Base-by-base conservation (phyloP, 2,888 invertebrate species). In the Aspidiotus destructor region DNA sequence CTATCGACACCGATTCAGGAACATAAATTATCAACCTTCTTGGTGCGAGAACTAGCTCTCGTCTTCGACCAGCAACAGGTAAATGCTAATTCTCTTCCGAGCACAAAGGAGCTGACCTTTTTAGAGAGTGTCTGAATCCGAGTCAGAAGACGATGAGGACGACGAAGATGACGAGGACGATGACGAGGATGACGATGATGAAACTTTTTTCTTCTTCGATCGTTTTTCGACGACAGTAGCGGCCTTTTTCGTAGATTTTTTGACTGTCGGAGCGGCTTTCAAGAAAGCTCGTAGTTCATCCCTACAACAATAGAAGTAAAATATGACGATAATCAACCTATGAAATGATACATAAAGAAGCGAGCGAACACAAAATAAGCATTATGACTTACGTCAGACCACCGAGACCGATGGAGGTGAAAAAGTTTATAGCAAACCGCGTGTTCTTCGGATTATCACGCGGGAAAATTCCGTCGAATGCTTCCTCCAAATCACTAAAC, bases 341-440 rank as follows among this genome's bases (percentile, higher is more conserved):
- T n/a, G n/a, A 62, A n/a, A 9, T 60, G n/a, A 44, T n/a, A n/a
- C n/a, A n/a, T n/a, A n/a, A n/a, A n/a, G n/a, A n/a, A n/a, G n/a
- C n/a, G n/a, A n/a, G n/a, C n/a, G n/a, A 17, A 70, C 65, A 48
- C n/a, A 57, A 53, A 28, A 60, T 58, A 44, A 48, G 8, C 15
- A 60, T 28, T 2, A 64, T 55, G 40, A 77, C 83, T 80, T 77
- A 84, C 81, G 98, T 99, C 1, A 99, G 80, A 0, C 96, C 97
- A 69, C 98, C 98, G 68, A 99, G 82, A 73, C 98, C 96, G 75
- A 96, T 96, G 0, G 94, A 92, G 0, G 96, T 96, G 78, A 97
- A 97, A 80, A 96, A 97, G 76, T 97, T 97, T 62, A 99, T 98
- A 0, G 98, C 90, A 80, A 99, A 99, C 75, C 98, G 82, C 0